Percentiles rank a stretch among this genome's conserved stretches.
Conservation (phyloP, 23 tunicate genomes). For the Ascidia mentula region DNA sequence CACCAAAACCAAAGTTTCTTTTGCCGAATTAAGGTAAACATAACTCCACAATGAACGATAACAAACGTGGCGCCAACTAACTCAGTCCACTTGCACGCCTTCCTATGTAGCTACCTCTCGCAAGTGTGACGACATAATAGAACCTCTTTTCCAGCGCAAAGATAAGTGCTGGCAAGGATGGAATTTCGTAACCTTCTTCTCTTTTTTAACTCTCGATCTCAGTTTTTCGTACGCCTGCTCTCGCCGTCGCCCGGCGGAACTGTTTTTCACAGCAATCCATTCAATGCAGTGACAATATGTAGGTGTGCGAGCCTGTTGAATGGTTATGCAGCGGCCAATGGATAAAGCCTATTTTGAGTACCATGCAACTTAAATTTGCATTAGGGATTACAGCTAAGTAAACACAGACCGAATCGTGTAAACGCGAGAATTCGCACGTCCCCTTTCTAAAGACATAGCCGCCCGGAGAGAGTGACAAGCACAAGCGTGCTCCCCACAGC, state of each 20-base stretch:
- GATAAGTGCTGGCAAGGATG: background rate
- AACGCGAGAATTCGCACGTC: background rate
- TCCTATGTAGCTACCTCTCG: too few species aligned
- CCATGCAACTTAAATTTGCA: constrained; percentile 5
- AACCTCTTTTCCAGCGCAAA: background rate
- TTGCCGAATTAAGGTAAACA: too few species aligned
- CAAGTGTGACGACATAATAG: constrained; percentile 6
- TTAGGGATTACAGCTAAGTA: constrained; percentile 5
- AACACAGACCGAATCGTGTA: constrained; percentile 1
- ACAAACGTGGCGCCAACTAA: too few species aligned
- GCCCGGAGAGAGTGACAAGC: background rate
- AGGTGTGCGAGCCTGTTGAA: too few species aligned
- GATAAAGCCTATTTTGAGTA: too few species aligned
- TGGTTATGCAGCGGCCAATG: too few species aligned
- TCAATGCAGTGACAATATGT: too few species aligned
- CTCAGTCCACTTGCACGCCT: too few species aligned
- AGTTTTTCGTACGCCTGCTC: constrained; percentile 10
- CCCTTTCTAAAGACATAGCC: background rate
- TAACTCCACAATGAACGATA: too few species aligned
- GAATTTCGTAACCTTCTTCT: background rate
- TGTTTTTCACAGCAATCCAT: too few species aligned
- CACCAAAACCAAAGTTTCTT: too few species aligned
- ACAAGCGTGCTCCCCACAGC: constrained; percentile 6
- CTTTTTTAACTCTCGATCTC: background rate
- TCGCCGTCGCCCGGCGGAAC: too few species aligned